Conservation (phyloP, 2,113 vertebrate genomes). For the Shinisaurus crocodilurus region DNA sequence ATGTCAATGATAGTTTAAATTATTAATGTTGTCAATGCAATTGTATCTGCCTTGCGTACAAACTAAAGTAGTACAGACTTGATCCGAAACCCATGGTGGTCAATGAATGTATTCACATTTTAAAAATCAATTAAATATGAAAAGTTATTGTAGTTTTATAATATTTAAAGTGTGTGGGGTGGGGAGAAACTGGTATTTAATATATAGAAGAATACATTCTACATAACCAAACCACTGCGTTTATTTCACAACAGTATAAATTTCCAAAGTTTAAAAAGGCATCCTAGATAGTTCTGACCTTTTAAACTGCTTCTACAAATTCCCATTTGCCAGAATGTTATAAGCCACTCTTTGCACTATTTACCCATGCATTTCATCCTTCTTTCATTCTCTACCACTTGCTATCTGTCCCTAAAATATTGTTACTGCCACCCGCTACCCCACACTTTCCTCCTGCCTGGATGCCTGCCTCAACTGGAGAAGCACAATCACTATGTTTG, state of each 20-base stretch:
- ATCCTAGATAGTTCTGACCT: neutral
- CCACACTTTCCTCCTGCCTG: neutral
- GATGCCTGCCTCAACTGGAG: neutral
- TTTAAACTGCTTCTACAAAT: neutral
- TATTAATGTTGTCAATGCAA: slow-evolving; percentile 76
- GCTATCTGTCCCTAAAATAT: neutral
- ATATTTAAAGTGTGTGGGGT: neutral
- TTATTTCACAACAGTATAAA: neutral
- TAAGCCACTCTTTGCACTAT: neutral
- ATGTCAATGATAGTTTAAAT: slow-evolving; percentile 72
- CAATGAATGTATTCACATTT: neutral
- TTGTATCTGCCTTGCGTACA: slow-evolving; percentile 62
- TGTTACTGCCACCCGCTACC: neutral
- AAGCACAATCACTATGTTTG: too few species aligned
- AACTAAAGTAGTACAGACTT: slow-evolving; percentile 47
- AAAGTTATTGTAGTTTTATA: accelerated
- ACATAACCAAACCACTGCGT: neutral
- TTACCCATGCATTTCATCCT: too few species aligned
- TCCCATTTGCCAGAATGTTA: neutral
- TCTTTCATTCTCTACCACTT: neutral
- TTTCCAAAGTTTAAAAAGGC: neutral
- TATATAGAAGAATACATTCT: neutral
- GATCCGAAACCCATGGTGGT: neutral
- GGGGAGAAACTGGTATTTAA: neutral
- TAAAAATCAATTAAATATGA: neutral